Base-by-base conservation (phyloP, 2,113 vertebrate genomes). In the Cinclus mexicanus region DNA sequence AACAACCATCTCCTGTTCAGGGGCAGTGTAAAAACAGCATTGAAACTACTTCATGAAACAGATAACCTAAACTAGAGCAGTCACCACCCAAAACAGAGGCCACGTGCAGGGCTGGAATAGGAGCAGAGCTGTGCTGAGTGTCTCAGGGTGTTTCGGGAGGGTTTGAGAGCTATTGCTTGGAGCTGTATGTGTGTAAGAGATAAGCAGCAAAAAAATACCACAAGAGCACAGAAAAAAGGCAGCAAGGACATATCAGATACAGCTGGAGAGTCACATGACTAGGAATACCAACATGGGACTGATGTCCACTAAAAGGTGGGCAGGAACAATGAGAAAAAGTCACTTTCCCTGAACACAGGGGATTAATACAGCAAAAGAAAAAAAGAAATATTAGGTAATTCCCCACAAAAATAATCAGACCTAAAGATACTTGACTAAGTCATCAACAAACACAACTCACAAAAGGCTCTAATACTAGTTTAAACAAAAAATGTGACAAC, bases 131-230 rank as follows among this genome's bases (percentile, higher is more conserved):
- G 47, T 46, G 17, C 52, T 71, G n/a, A 26, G 13, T 53, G 17
- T 37, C 52, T 89, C 24, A 17, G 56, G 11, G 26, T n/a, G 41
- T 17, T 68, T 87, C 69, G 89, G 31, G n/a, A 91, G 44, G 17
- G n/a, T 64, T 89, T 78, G 28, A 84, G 41, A 89, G 42, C 53
- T 81, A 57, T 8, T 82, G 35, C 77, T 53, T 75, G 41, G 53
- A 78, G 42, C 37, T 91, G 65, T 0, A 0, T 87, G 89, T 1
- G 1, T 49, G 13, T 37, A 64, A 67, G 39, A 95, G 94, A 93
- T 90, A 95, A 95, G 74, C 24, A 64, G 44, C 44, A 89, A 75
- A 89, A 89, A 90, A 69, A 68, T 33, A 68, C 42, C 39, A 33
- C 31, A 75, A 1, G 1, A 83, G 41, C 28, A 46, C 26, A 83